Base-by-base conservation (phyloP, 1,140 invertebrate genomes). In the Holotrichia oblita region DNA sequence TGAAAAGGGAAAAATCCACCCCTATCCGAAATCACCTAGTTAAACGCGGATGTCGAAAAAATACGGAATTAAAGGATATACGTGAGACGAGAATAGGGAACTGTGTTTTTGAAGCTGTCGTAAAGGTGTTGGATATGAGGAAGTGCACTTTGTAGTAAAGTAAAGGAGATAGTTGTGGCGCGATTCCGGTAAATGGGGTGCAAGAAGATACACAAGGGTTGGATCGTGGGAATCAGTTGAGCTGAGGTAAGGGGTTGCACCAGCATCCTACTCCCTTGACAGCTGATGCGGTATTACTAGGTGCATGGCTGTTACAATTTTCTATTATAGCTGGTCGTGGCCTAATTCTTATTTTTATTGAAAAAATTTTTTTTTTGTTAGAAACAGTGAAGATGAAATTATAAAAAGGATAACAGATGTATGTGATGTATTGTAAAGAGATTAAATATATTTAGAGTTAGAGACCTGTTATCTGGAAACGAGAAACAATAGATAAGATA, bases 171-270 rank as follows among this genome's bases (percentile, higher is more conserved):
- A 79, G 73, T 41, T 79, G 78, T 59, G 72, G 78, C 73, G 44
- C 22, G 64, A 78, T 78, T 78, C 77, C 77, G 77, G 77, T 79
- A 79, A 76, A 79, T 75, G 44, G 72, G 78, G 78, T 79, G 78
- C 42, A 75, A 20, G 44, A 17, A 24, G 42, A 75, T 20, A 79
- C 73, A 79, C 78, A 79, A 79, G 78, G 78, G 78, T 79, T 79
- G n/a, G 78, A 79, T 79, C 78, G 78, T 79, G 78, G 78, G 78
- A 79, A 79, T 72, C n/a, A n/a, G 61, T 20, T 8, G n/a, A 20
- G n/a, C 12, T 48, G 22, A 34, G 64, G 73, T 41, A 79, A 79
- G 78, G 78, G 78, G 78, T 79, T 73, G 78, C 72, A 73, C 24
- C 72, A 73, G 34, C 72, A 12, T 24, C 14, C 20, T 64, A 9